These are phyloP conservation scores for Lepidothrix coronata DNA, from an alignment of 2,113 vertebrate species.

Conservation along the genomic window DNA sequence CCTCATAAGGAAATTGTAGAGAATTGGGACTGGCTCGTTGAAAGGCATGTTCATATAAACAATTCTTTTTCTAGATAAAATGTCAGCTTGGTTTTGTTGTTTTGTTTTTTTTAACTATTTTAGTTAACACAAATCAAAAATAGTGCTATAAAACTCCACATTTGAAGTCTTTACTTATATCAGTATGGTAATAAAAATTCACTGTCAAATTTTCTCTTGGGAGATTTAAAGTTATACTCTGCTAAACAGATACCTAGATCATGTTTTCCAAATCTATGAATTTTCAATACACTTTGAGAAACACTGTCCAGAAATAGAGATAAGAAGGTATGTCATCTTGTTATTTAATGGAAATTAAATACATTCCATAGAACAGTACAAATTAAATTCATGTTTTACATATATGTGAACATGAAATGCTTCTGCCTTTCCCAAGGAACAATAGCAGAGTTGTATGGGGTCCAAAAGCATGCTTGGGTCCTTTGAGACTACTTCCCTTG, in stretches of 20 bases:
- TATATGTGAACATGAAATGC: not conserved
- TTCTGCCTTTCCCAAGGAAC: not conserved
- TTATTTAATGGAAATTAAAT: not conserved
- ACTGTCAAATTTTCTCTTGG: not conserved
- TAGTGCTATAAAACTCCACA: not conserved
- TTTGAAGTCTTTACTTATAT: not conserved
- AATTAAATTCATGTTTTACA: not conserved
- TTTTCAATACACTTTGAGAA: conserved; percentile 4
- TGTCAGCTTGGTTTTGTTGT: not conserved
- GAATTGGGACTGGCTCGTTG: not conserved
- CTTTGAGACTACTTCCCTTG: not conserved
- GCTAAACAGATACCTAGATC: not conserved
- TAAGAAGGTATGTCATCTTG: not conserved
- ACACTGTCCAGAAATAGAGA: not conserved
- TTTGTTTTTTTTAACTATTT: not conserved
- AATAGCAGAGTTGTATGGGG: not conserved
- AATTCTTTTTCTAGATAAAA: not conserved
- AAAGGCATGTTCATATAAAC: not conserved
- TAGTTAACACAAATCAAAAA: not conserved
- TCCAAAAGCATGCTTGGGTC: not conserved
- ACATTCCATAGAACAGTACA: not conserved
- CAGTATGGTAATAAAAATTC: not conserved
- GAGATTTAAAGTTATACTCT: not conserved
- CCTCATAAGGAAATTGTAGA: not conserved
- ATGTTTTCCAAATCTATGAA: not conserved